Evolutionary conservation across 1,140 invertebrate genomes (phyloP).

Genomic region (Panagrolaimus sp.): DNA sequence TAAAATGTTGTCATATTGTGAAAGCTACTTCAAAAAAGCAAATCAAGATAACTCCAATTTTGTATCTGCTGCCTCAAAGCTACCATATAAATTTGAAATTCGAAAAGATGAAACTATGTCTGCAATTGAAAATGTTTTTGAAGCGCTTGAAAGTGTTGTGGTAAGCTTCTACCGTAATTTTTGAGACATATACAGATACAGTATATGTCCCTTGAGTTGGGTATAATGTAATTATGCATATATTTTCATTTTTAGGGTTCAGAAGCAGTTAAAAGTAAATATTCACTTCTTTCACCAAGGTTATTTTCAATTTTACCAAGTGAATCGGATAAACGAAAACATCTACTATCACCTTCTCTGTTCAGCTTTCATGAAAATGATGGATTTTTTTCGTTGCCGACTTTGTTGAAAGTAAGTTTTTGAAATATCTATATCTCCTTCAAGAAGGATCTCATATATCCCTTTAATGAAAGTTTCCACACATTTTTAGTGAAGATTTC

Average conservation of each 20-base stretch:
- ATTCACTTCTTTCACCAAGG: conserved; percentile 15
- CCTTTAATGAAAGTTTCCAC: no score
- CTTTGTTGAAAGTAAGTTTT: not conserved
- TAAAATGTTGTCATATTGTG: no score
- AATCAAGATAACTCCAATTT: not conserved
- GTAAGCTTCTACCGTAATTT: not conserved
- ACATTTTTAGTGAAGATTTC: no score
- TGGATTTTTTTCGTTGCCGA: conserved; percentile 18
- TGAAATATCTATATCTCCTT: no score
- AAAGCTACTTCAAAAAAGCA: no score
- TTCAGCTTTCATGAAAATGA: conserved; percentile 20
- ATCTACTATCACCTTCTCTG: conserved; percentile 18
- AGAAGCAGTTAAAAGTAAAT: not conserved
- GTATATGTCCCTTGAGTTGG: no score
- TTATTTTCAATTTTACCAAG: conserved; percentile 15
- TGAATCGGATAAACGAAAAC: not conserved
- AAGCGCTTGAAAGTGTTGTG: not conserved
- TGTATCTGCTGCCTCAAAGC: not conserved
- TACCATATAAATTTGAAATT: not conserved
- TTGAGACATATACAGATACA: no score
- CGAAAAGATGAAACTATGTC: not conserved
- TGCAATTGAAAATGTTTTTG: conserved; percentile 13
- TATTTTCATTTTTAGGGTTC: not conserved
- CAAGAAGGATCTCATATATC: no score
- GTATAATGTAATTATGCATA: not conserved